Conservation (phyloP, 2,113 vertebrate genomes). For the Lampris megalopsis region DNA sequence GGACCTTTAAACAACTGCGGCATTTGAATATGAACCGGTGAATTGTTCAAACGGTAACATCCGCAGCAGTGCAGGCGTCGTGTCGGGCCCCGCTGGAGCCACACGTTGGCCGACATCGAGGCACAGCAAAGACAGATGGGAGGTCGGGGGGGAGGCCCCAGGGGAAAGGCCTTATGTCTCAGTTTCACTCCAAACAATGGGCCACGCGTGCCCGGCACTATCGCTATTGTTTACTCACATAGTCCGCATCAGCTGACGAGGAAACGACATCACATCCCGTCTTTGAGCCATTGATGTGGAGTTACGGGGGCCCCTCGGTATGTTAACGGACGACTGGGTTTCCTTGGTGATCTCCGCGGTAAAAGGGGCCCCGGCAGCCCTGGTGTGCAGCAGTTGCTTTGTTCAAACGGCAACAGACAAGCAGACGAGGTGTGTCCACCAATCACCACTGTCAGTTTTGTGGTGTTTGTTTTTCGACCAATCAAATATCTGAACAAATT, state of each 20-base stretch:
- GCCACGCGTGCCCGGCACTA: constrained; percentile 59
- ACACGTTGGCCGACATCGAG: constrained; percentile 60
- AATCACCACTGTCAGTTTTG: constrained; percentile 44
- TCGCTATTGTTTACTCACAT: constrained; percentile 69
- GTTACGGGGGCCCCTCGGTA: constrained; percentile 58
- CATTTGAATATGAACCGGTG: constrained; percentile 2
- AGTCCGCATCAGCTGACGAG: constrained; percentile 69
- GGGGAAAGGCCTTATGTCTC: constrained; percentile 72
- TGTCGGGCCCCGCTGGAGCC: constrained; percentile 51
- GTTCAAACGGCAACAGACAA: constrained; percentile 71
- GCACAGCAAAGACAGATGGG: constrained; percentile 68
- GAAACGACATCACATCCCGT: constrained; percentile 71
- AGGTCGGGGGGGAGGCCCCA: constrained; percentile 44
- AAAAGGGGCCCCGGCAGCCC: constrained; percentile 39
- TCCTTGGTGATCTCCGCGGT: constrained; percentile 49
- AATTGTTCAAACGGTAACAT: constrained; percentile 67
- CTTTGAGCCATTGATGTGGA: constrained; percentile 62
- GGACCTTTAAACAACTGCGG: too few species aligned
- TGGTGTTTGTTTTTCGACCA: constrained; percentile 36
- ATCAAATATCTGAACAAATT: constrained; percentile 32
- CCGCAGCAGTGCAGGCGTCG: constrained; percentile 31
- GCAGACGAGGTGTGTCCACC: constrained; percentile 40
- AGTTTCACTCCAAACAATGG: constrained; percentile 77
- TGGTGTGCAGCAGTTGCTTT: constrained; percentile 65
- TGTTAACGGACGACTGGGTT: constrained; percentile 73